Evolutionary conservation across 2,797 vertebrate species (phyloP).

Genomic region (Typhlichthys eigenmanni): DNA sequence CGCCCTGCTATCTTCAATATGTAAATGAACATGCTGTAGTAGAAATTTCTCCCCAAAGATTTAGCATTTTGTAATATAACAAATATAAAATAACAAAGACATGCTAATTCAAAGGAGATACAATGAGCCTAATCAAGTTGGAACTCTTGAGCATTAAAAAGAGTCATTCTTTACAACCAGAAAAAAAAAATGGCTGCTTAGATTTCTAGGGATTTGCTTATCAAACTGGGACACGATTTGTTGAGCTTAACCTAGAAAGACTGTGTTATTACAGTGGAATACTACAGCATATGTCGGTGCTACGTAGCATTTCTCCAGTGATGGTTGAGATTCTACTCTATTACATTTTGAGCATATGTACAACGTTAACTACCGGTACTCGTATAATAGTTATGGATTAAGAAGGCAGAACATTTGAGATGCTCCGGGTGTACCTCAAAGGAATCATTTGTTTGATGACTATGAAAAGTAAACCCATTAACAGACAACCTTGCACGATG

Average conservation of each 20-base stretch:
- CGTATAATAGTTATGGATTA: constrained; percentile 6
- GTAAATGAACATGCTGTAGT: not conserved
- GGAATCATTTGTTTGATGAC: constrained; percentile 20
- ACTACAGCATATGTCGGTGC: constrained; percentile 30
- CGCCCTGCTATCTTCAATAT: not conserved
- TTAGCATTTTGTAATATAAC: not conserved
- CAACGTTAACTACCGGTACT: not conserved
- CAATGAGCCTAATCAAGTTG: not conserved
- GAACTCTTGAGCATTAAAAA: not conserved
- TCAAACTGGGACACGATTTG: constrained; percentile 64
- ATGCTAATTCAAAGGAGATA: not conserved
- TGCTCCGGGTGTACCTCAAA: constrained; percentile 16
- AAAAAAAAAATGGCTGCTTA: constrained; percentile 28
- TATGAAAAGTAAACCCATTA: constrained; percentile 2
- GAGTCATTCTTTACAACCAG: constrained; percentile 32
- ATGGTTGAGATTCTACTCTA: constrained; percentile 20
- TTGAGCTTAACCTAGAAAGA: constrained; percentile 68
- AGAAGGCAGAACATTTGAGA: constrained; percentile 7
- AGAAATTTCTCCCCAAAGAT: not conserved
- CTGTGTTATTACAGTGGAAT: constrained; percentile 60
- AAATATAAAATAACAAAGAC: constrained; percentile 3
- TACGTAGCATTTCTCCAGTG: constrained; percentile 32
- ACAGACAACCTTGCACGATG: constrained; percentile 2
- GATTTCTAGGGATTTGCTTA: constrained; percentile 60
- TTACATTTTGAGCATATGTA: not conserved